Evolutionary conservation across 2,888 invertebrate species (phyloP).

Genomic region (Platycnemis pennipes): DNA sequence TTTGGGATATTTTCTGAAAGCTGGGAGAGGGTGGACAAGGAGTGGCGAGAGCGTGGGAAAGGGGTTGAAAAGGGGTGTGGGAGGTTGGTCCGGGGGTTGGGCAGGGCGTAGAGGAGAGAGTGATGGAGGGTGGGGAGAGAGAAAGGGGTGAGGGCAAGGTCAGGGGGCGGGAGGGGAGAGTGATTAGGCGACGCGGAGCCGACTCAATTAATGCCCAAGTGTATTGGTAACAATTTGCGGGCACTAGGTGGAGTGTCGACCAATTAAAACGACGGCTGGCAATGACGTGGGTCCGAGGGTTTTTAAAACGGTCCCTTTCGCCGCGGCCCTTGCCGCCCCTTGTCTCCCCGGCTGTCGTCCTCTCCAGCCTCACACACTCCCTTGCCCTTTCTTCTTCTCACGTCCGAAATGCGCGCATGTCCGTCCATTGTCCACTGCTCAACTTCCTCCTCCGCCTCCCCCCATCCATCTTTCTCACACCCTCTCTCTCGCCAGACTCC

Average conservation of each 20-base stretch:
- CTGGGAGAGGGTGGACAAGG: no score
- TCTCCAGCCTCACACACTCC: not conserved
- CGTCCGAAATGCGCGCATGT: not conserved
- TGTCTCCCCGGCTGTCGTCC: not conserved
- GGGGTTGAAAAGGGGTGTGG: no score
- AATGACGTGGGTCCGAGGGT: constrained; percentile 48
- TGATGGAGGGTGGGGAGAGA: not conserved
- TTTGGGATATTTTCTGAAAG: no score
- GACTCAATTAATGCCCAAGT: constrained; percentile 53
- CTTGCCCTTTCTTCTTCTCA: not conserved
- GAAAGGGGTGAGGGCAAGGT: not conserved
- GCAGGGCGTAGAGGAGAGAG: not conserved
- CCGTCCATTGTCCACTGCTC: not conserved
- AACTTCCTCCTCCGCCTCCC: not conserved
- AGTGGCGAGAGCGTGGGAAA: no score
- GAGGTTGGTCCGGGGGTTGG: not conserved
- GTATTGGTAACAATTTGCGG: constrained; percentile 65
- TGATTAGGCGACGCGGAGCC: constrained; percentile 22
- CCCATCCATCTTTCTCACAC: not conserved
- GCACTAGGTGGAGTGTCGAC: constrained; percentile 33
- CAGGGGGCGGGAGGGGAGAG: not conserved
- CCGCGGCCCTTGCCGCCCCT: not conserved
- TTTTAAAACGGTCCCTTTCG: not conserved
- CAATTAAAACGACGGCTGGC: constrained; percentile 55
- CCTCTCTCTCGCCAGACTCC: not conserved